These are phyloP conservation scores for Saccopteryx leptura DNA, from an alignment of 2,113 vertebrate species.

Conservation along the genomic window DNA sequence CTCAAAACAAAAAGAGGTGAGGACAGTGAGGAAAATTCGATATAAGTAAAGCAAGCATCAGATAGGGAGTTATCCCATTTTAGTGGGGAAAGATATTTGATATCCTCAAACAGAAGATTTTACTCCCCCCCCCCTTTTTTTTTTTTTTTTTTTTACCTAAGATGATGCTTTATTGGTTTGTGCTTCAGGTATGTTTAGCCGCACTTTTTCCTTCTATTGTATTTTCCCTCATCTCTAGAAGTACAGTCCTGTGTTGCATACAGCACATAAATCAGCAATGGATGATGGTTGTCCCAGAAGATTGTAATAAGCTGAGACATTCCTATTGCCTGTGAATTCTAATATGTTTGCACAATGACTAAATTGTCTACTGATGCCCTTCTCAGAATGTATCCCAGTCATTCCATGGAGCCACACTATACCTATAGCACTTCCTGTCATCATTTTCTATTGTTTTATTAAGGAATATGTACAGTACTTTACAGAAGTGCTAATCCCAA, in stretches of 20 bases:
- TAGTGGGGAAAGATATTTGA: not conserved
- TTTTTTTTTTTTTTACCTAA: not conserved
- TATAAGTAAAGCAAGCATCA: not conserved
- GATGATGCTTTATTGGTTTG: not conserved
- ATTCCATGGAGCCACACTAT: not conserved
- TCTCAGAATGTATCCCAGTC: not conserved
- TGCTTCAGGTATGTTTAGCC: not conserved
- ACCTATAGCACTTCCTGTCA: not conserved
- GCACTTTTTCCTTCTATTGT: not conserved
- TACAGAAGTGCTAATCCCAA: not conserved
- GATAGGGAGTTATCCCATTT: not conserved
- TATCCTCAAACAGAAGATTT: not conserved
- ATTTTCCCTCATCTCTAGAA: not conserved
- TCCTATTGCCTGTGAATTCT: not conserved
- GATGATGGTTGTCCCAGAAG: not conserved
- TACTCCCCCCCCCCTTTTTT: too few species aligned
- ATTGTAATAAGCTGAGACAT: not conserved
- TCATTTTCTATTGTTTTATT: slow-evolving; percentile 13
- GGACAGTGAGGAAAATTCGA: not conserved
- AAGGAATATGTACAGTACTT: not conserved
- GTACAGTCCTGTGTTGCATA: not conserved
- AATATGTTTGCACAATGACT: not conserved
- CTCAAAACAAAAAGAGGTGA: not conserved
- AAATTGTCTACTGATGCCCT: not conserved
- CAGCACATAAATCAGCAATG: not conserved